These are phyloP conservation scores for Tetheella fluctuosa DNA, from an alignment of 2,888 invertebrate species.

Conservation along the genomic window DNA sequence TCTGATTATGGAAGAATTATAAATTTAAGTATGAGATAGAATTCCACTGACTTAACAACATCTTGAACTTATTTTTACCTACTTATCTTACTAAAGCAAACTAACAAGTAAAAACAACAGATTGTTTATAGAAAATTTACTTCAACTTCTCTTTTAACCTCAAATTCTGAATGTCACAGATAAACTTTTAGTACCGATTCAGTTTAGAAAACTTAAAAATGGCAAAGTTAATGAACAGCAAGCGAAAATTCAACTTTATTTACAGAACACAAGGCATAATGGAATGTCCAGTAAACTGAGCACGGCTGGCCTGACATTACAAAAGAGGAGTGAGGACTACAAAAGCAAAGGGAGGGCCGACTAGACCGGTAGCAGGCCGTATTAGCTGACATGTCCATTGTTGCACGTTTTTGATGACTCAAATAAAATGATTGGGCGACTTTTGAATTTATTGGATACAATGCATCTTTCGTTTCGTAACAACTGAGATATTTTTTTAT, in stretches of 20 bases:
- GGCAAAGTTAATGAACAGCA: neutral
- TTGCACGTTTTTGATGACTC: constrained; percentile 8
- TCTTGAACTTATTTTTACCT: no score
- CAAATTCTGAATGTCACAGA: neutral
- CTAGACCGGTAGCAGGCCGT: constrained; percentile 17
- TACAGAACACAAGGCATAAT: constrained; percentile 24
- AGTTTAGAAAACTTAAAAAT: neutral
- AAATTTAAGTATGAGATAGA: no score
- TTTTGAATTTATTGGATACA: no score
- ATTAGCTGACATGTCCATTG: constrained; percentile 18
- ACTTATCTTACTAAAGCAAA: no score
- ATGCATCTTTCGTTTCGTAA: no score
- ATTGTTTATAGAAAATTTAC: constrained; percentile 21
- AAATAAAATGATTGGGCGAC: neutral
- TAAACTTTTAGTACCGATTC: neutral
- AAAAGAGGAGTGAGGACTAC: constrained; percentile 36
- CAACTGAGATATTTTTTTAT: no score
- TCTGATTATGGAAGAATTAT: no score
- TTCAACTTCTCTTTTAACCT: neutral
- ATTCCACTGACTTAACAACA: no score
- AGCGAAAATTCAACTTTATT: constrained; percentile 10
- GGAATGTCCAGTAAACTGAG: constrained; percentile 37
- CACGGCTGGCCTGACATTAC: constrained; percentile 28
- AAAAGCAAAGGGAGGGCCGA: constrained; percentile 38
- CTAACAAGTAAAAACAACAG: neutral